Evolutionary conservation across 2,797 vertebrate species (phyloP).

Genomic region (Bufotes viridis): DNA sequence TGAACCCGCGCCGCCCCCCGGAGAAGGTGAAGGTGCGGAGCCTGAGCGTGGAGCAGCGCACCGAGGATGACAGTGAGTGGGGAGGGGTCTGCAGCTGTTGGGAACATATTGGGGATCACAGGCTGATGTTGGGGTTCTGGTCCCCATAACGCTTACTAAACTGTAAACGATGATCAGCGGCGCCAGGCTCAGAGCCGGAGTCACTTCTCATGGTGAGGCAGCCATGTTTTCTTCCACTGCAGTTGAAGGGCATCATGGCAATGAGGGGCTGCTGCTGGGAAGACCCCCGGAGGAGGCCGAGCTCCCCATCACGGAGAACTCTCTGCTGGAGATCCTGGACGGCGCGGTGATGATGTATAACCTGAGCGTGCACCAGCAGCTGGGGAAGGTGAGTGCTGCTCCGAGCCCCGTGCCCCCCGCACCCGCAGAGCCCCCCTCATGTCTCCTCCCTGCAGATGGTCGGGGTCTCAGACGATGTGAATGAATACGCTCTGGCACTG

Average conservation of each 20-base stretch:
- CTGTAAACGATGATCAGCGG: background rate
- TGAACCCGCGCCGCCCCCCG: conserved; percentile 90
- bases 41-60: conserved; percentile 88
- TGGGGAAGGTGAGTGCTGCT: conserved; percentile 85
- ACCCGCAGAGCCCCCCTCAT: background rate
- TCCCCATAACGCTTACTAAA: background rate
- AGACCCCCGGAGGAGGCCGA: conserved; percentile 89
- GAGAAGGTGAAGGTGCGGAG: conserved; percentile 95
- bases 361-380: conserved; percentile 96
- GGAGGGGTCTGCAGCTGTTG: conserved; percentile 5
- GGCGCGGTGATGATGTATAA: conserved; percentile 98
- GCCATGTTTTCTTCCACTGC: conserved; percentile 47
- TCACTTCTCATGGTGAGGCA: background rate
- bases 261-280: conserved; percentile 92
- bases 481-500: conserved; percentile 91
- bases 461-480: conserved; percentile 95
- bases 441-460: conserved; percentile 85
- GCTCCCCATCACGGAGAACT: conserved; percentile 90
- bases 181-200: background rate
- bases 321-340: conserved; percentile 91
- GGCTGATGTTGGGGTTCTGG: too few relatives aligned
- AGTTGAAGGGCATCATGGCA: conserved; percentile 94
- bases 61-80: conserved; percentile 94
- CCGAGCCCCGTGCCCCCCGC: background rate
- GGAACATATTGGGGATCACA: too few relatives aligned